Conservation (phyloP, 2,888 invertebrate genomes). For the Melieria omissa region DNA sequence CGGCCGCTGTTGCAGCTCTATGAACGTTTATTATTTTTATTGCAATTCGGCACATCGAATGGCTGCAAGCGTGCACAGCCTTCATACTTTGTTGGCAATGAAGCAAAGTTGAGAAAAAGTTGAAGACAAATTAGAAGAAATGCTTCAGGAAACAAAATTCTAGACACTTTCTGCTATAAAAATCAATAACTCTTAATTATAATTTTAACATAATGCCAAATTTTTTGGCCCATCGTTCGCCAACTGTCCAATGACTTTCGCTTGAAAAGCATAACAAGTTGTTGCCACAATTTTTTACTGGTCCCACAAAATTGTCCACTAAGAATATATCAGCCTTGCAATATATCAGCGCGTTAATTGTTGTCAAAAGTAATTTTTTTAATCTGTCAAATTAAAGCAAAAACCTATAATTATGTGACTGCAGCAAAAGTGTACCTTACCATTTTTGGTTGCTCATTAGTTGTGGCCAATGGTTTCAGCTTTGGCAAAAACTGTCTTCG, state of each 20-base stretch:
- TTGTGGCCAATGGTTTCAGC: conserved; percentile 42
- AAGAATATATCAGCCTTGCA: conserved; percentile 4
- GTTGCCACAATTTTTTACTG: too few species aligned
- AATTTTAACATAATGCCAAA: too few species aligned
- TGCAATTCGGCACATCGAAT: conserved; percentile 16
- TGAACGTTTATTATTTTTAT: background rate
- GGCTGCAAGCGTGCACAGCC: conserved; percentile 9
- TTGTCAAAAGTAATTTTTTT: conserved; percentile 31
- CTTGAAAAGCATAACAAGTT: too few species aligned
- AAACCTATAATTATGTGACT: background rate
- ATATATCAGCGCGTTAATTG: conserved; percentile 18
- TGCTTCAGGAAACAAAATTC: background rate
- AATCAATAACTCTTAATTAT: too few species aligned
- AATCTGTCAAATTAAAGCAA: conserved; percentile 25
- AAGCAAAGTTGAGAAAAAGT: background rate
- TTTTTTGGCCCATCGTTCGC: too few species aligned
- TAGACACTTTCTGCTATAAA: too few species aligned
- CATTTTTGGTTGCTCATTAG: conserved; percentile 63
- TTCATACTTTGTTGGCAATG: background rate
- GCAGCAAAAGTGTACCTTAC: conserved; percentile 44
- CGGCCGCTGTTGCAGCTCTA: background rate
- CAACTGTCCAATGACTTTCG: too few species aligned
- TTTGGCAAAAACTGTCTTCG: background rate
- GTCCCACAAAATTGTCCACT: too few species aligned
- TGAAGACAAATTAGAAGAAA: background rate